Percentiles rank a stretch among this genome's conserved stretches.
These are phyloP conservation scores for Homalodisca vitripennis DNA, from an alignment of 1,140 invertebrate genomes.

Conservation along the genomic window DNA sequence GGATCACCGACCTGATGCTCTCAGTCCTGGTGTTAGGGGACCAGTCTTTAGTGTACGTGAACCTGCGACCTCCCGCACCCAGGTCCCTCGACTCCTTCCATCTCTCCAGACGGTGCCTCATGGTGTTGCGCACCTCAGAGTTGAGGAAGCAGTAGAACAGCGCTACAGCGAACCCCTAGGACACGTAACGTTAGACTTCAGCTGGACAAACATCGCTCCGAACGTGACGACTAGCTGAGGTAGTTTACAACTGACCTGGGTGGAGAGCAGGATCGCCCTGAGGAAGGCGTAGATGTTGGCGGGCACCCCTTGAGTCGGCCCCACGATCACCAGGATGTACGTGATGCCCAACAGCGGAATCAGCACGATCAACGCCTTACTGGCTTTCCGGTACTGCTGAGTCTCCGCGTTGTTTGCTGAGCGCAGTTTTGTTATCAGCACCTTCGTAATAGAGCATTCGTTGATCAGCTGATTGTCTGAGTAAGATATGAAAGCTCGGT, in stretches of 20 bases:
- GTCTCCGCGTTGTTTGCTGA: constrained; percentile 44
- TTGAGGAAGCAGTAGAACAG: constrained; percentile 92
- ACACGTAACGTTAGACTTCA: no score
- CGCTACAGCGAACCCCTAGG: constrained; percentile 80
- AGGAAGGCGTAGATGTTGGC: constrained; percentile 65
- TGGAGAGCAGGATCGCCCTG: constrained; percentile 76
- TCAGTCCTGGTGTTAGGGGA: constrained; percentile 75
- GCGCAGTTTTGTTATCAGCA: constrained; percentile 78
- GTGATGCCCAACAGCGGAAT: constrained; percentile 86
- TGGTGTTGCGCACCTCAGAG: constrained; percentile 83
- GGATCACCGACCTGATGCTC: constrained; percentile 66
- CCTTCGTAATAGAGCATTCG: constrained; percentile 51
- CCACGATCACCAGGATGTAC: constrained; percentile 76
- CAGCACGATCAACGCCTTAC: constrained; percentile 82
- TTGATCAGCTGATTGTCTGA: neutral
- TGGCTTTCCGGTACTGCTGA: constrained; percentile 77
- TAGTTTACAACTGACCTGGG: constrained; percentile 69
- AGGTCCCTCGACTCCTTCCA: constrained; percentile 69
- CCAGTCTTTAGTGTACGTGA: constrained; percentile 70
- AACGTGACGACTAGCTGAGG: no score
- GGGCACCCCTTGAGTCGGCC: constrained; percentile 65
- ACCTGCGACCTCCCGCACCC: constrained; percentile 58
- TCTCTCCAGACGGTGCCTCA: constrained; percentile 74
- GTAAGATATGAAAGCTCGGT: constrained; percentile 57
- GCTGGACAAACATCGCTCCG: no score